Evolutionary conservation across 2,797 vertebrate genomes (phyloP).

Genomic region (Hydrolagus colliei): DNA sequence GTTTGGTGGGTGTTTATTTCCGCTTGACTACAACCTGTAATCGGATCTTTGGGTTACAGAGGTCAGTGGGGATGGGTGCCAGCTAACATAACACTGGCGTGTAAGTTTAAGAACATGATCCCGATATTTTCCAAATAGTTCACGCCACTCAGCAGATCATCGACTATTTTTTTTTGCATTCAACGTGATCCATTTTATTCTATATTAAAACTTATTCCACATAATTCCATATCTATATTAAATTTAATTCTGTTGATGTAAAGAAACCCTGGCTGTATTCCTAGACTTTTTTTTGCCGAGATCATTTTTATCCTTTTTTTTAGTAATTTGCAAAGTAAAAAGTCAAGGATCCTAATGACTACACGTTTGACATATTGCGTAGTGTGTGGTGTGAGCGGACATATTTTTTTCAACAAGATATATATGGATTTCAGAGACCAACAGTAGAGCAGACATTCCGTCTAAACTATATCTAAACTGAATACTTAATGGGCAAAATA

Average conservation of each 20-base stretch:
- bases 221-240: too few relatives aligned
- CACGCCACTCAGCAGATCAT: constrained; percentile 9
- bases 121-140: background rate
- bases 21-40: constrained; percentile 20
- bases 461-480: background rate
- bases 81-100: background rate
- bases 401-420: background rate
- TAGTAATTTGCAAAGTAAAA: too few relatives aligned
- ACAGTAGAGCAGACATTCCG: background rate
- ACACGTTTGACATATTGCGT: too few relatives aligned
- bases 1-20: constrained; percentile 9
- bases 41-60: constrained; percentile 15
- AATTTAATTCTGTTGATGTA: too few relatives aligned
- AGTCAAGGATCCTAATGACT: too few relatives aligned
- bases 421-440: background rate
- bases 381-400: too few relatives aligned
- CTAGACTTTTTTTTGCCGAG: too few relatives aligned
- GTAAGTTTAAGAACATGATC: constrained; percentile 7
- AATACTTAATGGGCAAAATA: too few relatives aligned
- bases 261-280: too few relatives aligned
- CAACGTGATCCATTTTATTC: background rate
- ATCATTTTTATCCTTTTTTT: too few relatives aligned
- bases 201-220: background rate
- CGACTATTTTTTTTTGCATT: background rate
- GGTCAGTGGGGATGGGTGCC: background rate